Base-by-base conservation (phyloP, 92 coral and sea anemone species). In the Paramuricea clavata region DNA sequence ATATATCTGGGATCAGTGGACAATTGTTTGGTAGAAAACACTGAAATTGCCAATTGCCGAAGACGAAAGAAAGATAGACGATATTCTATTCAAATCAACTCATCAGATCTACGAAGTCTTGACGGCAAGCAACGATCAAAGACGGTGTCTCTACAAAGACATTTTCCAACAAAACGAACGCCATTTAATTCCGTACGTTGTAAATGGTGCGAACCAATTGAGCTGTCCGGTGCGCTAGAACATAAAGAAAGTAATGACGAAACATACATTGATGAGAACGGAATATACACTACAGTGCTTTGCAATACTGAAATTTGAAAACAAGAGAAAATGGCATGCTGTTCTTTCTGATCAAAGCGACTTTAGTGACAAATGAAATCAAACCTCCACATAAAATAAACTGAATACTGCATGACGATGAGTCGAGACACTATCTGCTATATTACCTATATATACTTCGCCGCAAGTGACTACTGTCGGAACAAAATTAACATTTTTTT, bases 281-380 rank as follows among this genome's bases (percentile, higher is more conserved):
- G 84, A 39, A 79, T 79, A 57, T 79, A 79, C 84, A 79, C 84
- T 1, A 79, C 84, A 25, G 84, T 57, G 32, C 84, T 79, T 33
- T 79, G 84, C 23, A 59, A 33, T 60, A 79, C 84, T 16, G 84
- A 79, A 30, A 79, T 79, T 25, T 79, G 59, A 23, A 60, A 9
- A 23, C 43, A 2, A 9, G 7, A 54, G 8, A 19, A 16, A 13
- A n/a, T n/a, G n/a, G n/a, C n/a, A n/a, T n/a, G n/a, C n/a, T n/a
- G n/a, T n/a, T n/a, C n/a, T n/a, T n/a, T n/a, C n/a, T n/a, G n/a
- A n/a, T n/a, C n/a, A n/a, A n/a, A n/a, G n/a, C n/a, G n/a, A n/a
- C n/a, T n/a, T n/a, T n/a, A n/a, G n/a, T n/a, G n/a, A n/a, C n/a
- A n/a, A n/a, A n/a, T n/a, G n/a, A n/a, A n/a, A n/a, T n/a, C n/a